Percentiles rank a stretch among this genome's conserved stretches.
Evolutionary conservation across 2,888 invertebrate species (phyloP).

Genomic region (Zaprionus bogoriensis): DNA sequence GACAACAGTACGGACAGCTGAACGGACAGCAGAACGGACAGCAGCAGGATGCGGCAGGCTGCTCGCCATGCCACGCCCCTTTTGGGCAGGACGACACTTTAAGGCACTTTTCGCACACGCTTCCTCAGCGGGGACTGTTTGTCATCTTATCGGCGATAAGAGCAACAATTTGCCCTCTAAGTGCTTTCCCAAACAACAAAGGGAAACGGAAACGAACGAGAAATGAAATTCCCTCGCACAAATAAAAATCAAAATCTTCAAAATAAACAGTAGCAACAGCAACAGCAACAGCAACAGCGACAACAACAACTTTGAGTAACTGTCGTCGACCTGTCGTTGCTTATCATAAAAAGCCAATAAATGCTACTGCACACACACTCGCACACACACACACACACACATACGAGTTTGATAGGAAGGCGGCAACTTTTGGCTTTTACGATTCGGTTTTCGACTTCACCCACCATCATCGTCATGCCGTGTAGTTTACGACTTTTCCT

Average conservation of each 20-base stretch:
- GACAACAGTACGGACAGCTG: not conserved
- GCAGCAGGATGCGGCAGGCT: not conserved
- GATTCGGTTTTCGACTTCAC: conserved; percentile 42
- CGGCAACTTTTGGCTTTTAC: conserved; percentile 40
- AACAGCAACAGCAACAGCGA: not conserved
- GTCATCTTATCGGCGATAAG: conserved; percentile 56
- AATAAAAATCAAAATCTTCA: conserved; percentile 24
- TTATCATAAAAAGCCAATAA: conserved; percentile 75
- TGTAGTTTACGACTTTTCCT: conserved; percentile 58
- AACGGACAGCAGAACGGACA: not conserved
- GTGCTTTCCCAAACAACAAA: conserved; percentile 36
- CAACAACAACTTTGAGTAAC: conserved; percentile 22
- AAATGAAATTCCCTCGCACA: conserved; percentile 14
- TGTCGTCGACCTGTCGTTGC: conserved; percentile 51
- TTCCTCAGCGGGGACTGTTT: conserved; percentile 6
- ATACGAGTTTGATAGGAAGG: conserved; percentile 6
- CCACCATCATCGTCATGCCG: conserved; percentile 46
- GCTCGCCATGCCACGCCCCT: too few species aligned
- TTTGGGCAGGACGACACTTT: conserved; percentile 4
- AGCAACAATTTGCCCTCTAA: conserved; percentile 59
- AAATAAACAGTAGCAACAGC: conserved; percentile 18
- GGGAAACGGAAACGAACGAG: not conserved
- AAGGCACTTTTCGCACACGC: conserved; percentile 18
- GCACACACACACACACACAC: conserved; percentile 4
- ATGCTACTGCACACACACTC: conserved; percentile 27